Evolutionary conservation across 2,888 invertebrate species (phyloP).

Genomic region (Dasypolia templi): DNA sequence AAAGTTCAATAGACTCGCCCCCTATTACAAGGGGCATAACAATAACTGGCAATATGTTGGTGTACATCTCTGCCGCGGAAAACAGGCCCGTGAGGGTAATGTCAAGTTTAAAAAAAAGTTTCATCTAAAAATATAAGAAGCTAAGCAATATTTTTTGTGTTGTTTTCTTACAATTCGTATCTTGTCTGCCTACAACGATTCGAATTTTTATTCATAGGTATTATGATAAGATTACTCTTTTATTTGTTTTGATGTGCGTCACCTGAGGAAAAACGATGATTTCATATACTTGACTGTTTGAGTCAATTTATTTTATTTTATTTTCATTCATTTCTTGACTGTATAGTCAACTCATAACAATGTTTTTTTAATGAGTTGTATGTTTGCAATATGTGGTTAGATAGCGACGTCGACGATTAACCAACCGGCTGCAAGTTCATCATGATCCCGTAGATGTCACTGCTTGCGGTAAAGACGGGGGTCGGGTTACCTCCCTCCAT

Average conservation of each 20-base stretch:
- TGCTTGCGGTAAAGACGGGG: neutral
- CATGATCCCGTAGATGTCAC: neutral
- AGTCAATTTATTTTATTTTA: neutral
- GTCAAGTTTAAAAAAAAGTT: neutral
- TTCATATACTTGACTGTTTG: neutral
- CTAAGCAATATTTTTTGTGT: neutral
- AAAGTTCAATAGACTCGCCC: neutral
- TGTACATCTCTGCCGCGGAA: neutral
- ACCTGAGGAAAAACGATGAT: neutral
- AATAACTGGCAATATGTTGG: neutral
- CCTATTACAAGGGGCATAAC: neutral
- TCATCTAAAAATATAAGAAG: neutral
- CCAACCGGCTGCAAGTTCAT: neutral
- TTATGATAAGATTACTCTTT: conserved; percentile 7
- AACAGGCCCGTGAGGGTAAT: too few relatives aligned
- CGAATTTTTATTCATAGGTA: neutral
- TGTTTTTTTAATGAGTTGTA: neutral
- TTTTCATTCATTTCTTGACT: neutral
- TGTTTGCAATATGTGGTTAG: too few relatives aligned
- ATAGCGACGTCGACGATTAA: neutral
- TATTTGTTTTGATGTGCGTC: conserved; percentile 9
- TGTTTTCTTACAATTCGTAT: neutral
- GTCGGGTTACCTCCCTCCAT: neutral
- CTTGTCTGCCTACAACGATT: neutral
- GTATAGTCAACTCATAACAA: neutral